phyloP scores from a whole-genome alignment of 2,797 vertebrate genomes.

The Eulemur rubriventer region DNA sequence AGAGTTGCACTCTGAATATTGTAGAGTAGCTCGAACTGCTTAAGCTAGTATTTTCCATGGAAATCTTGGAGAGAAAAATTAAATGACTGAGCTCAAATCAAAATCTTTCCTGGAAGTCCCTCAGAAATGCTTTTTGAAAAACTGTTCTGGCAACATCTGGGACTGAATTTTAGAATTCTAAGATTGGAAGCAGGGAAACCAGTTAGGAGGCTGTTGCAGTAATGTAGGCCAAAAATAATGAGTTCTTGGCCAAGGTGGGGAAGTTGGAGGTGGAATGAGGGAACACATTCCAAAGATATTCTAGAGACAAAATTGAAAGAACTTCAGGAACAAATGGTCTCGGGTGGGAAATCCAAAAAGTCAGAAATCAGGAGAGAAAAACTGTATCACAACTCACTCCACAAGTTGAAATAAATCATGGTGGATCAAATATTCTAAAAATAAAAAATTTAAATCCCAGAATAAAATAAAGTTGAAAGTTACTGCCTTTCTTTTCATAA shows the following conservation, averaged over 20 bases:
- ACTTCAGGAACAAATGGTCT: conserved; percentile 17
- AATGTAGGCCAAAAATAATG: conserved; percentile 59
- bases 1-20: not conserved
- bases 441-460: conserved; percentile 30
- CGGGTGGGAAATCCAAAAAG: conserved; percentile 24
- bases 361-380: not conserved
- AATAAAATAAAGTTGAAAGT: conserved; percentile 48
- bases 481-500: conserved; percentile 32
- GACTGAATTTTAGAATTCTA: conserved; percentile 51
- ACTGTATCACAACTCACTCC: not conserved
- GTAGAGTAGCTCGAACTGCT: not conserved
- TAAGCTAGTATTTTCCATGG: conserved; percentile 33
- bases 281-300: conserved; percentile 27
- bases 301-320: conserved; percentile 47
- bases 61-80: conserved; percentile 48
- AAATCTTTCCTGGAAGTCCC: conserved; percentile 44
- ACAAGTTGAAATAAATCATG: not conserved
- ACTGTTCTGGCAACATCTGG: conserved; percentile 63
- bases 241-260: conserved; percentile 56
- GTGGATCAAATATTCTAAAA: conserved; percentile 43
- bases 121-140: conserved; percentile 46
- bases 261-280: conserved; percentile 52
- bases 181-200: conserved; percentile 58
- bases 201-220: conserved; percentile 36
- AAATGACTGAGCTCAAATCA: conserved; percentile 47